Evolutionary conservation across 2,113 vertebrate species (phyloP), one percentile per base, ranked within the genome.

Genomic region (Neopipo cinnamomea): DNA sequence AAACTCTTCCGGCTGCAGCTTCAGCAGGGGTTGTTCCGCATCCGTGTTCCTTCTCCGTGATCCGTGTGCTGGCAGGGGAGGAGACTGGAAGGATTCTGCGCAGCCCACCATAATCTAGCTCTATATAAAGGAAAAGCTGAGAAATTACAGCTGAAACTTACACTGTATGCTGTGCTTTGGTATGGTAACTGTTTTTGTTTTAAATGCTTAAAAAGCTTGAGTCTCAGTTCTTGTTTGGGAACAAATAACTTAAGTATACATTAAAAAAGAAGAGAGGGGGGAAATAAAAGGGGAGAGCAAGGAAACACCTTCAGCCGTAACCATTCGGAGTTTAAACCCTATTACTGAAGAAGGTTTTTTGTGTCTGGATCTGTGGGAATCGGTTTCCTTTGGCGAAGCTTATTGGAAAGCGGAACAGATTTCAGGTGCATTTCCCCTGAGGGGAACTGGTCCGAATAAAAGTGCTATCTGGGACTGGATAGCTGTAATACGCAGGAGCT

Each of bases 1-100:
- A 99, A 99, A 49, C 99, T 99, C 68, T 99, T 99, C 92, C 98
- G 99, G 12, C 98, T 99, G 77, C 99, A 99, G 97, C 98, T 99
- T 37, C 98, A 98, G 49, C 99, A 99, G 96, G 99, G 99, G 11
- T 84, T 99, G 58, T 99, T 99, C 97, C 98, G 98, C 49, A 99
- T 99, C 88, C 96, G 99, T 4, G 97, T 99, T 1, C 98, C 98
- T 42, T 98, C 98, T 4, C 98, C 98, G 5, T 98, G 98, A 98
- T 3, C 89, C 20, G 1, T 4, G 3, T 6, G 66, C 82, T 14
- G 83, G 3, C 74, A 65, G 85, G 81, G 42, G 81, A 95, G 90
- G 84, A 86, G 93, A 47, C 55, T 56, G 95, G 58, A 89, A 91
- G 94, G 88, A 44, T 86, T 94, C 85, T 50, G 77, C 53, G 46